Conservation (phyloP, 2,113 vertebrate species). For the Aegithalos caudatus region DNA sequence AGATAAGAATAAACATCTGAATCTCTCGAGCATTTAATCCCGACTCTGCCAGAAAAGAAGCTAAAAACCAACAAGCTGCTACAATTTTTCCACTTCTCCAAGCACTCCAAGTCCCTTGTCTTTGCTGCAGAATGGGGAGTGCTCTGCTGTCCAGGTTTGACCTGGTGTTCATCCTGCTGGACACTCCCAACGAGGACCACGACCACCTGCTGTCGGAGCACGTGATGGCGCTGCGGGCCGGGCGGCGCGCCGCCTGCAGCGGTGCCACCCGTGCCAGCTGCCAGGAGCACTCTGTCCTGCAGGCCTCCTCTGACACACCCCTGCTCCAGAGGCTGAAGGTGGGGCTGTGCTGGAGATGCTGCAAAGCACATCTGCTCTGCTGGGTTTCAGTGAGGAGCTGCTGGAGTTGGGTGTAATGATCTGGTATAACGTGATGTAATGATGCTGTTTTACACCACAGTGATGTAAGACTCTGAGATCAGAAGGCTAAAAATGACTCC, state of each 20-base stretch:
- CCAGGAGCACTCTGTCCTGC: conserved; percentile 81
- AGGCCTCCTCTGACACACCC: conserved; percentile 78
- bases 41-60: not conserved
- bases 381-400: not conserved
- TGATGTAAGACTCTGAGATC: too few species aligned
- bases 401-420: not conserved
- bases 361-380: not conserved
- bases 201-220: conserved; percentile 94
- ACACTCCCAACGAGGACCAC: conserved; percentile 92
- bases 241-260: conserved; percentile 69
- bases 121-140: conserved; percentile 87
- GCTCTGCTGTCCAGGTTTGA: conserved; percentile 94
- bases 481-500: too few species aligned
- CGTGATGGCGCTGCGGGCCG: conserved; percentile 88
- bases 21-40: not conserved
- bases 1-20: not conserved
- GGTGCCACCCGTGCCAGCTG: conserved; percentile 68
- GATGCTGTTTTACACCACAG: too few species aligned
- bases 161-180: conserved; percentile 93
- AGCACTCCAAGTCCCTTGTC: not conserved
- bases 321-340: conserved; percentile 90
- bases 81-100: not conserved
- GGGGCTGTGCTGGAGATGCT: not conserved
- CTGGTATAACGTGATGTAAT: rapidly evolving
- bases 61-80: not conserved